Evolutionary conservation across 2,113 vertebrate genomes (phyloP), one percentile per base, ranked within the genome.

Genomic region (Ibidorhyncha struthersii): DNA sequence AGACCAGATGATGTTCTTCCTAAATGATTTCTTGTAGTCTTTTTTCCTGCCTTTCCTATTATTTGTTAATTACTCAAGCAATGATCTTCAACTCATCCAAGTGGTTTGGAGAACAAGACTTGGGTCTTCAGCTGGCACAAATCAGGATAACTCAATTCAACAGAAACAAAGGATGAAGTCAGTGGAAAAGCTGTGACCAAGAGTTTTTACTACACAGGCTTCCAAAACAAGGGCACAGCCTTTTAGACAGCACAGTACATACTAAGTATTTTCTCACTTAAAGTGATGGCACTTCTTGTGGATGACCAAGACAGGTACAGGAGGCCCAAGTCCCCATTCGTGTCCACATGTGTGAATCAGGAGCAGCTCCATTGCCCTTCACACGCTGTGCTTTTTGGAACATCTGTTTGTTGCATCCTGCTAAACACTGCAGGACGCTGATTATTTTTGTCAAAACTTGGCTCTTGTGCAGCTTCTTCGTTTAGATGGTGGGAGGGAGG

Each of bases 341-440:
- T 10, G 20, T 62, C 29, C 5, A 2, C n/a, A 21, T 13, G 9
- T 9, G 0, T 34, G 19, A 29, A 52, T 8, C 0, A 0, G 13
- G 19, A 81, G 21, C 15, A 56, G 21, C 26, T 86, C 50, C 13
- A 18, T 43, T 16, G 22, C 22, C 34, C 1, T 0, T 22, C 30
- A 49, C 10, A 9, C 5, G 14, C 18, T 19, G 18, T 38, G 20
- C 5, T 69, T 32, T 62, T 32, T 32, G 14, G 36, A 70, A 82
- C 70, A 90, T 73, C 78, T 32, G 3, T 23, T 58, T 80, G 59
- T 30, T 17, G 10, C 23, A 6, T 72, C 69, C 59, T 62, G 29
- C 23, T 74, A 71, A 81, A 61, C 29, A 59, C 29, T 52, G n/a
- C 50, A 90, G 56, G 55, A 78, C 34, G 14, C 12, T 56, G 59